Base-by-base conservation (phyloP, 2,888 invertebrate genomes). In the Nephrotoma appendiculata region DNA sequence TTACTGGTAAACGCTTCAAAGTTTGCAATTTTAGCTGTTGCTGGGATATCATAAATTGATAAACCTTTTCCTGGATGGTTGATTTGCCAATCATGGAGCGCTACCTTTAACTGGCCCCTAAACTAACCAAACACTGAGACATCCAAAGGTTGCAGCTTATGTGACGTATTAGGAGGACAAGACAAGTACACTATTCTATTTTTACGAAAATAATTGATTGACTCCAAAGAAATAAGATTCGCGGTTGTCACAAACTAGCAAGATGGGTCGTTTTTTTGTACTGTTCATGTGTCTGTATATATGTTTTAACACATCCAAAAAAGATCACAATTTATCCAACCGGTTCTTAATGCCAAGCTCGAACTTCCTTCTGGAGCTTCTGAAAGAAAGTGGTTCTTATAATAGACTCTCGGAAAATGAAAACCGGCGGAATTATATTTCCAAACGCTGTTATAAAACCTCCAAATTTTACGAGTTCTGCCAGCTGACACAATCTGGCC, bases 221-320 rank as follows among this genome's bases (percentile, higher is more conserved):
- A 88, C 86, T 88, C 88, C 57, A 90, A 87, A 19, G 89, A 88
- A 71, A 89, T 87, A 87, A 90, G 90, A 7, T 89, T 90, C 90
- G 88, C 90, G 89, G 87, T 90, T 90, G 86, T 90, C 89, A 86
- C 48, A 48, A 12, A 48, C 9, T 48, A 48, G n/a, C n/a, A 48
- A 2, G 1, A 48, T 48, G n/a, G 48, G 87, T 85, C 89, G 87
- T 57, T 89, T 88, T 87, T 88, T 88, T 15, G 87, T 87, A 86
- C 88, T 87, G 31, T 85, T 31, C 57, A 87, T 87, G 83, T 87
- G n/a, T 86, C 86, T 88, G 45, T 87, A 86, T 42, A 87, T 87
- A 87, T 90, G 89, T 88, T 89, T 88, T 85, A 90, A 86, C n/a
- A 89, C 89, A 57, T 87, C 83, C 31, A 89, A 71, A 88, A 90